Base-by-base conservation (phyloP, 2,113 vertebrate genomes). In the Antechinus stuartii region DNA sequence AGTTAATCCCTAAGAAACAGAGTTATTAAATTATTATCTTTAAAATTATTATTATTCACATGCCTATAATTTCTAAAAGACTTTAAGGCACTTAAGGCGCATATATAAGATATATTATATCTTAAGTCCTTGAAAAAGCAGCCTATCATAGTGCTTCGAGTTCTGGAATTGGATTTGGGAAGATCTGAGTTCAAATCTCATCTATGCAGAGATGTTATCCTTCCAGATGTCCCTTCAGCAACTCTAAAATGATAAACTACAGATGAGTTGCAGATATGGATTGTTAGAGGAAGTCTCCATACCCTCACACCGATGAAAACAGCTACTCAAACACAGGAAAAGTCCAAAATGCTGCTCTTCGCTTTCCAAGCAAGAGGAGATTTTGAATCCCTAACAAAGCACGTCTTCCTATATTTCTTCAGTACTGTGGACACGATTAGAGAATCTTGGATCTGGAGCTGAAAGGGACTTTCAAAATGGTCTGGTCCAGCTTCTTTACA, bases 281-380 rank as follows among this genome's bases (percentile, higher is more conserved):
- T 68, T 68, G 12, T 30, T 30, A 68, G 35, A 76, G 14, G 35
- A 5, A 76, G 35, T 76, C n/a, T 76, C 68, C 14, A 19, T 19
- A 19, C 35, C 35, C 35, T 76, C 68, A 19, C 68, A 8, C 19
- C 0, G n/a, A 91, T 90, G 68, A 76, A 94, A 76, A 89, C 35
- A 84, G n/a, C n/a, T 23, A 84, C 61, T 35, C 91, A 54, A 92
- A 96, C 89, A 50, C n/a, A 93, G 90, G 90, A 42, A 90, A 91
- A 52, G 42, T 91, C 14, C 47, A 90, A 22, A 84, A 30, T 47
- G 19, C 90, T 50, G 47, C 24, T 0, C 49, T 93, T 92, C 54
- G 89, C 90, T 94, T 95, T 92, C 46, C 54, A 93, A 91, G 35
- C 27, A 91, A 22, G 61, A 94, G 26, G 27, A 89, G 55, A 91